Percentiles rank a stretch among this genome's conserved stretches.
phyloP scores from a whole-genome alignment of 2,888 invertebrate species.

The Melieria omissa region DNA sequence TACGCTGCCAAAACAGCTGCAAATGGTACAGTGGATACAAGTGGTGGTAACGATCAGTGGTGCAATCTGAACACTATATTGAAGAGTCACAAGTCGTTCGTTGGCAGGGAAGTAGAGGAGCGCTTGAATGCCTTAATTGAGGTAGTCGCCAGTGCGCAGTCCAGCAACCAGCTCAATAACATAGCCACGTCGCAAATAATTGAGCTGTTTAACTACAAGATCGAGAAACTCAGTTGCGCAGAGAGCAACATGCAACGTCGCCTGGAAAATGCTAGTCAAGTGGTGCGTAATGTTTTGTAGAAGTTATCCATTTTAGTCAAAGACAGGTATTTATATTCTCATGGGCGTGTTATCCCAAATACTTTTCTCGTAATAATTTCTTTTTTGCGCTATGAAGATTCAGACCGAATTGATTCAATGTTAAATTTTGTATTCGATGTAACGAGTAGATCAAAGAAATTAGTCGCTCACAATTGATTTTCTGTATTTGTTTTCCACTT shows the following conservation, averaged over 20 bases:
- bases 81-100: conserved; percentile 58
- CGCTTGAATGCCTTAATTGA: conserved; percentile 59
- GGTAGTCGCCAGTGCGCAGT: conserved; percentile 53
- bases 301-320: background rate
- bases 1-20: conserved; percentile 24
- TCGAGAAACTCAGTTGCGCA: conserved; percentile 56
- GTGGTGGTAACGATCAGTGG: conserved; percentile 52
- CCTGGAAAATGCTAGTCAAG: conserved; percentile 58
- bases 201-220: conserved; percentile 64
- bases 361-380: conserved; percentile 9
- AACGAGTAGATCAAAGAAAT: no score
- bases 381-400: background rate
- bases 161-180: conserved; percentile 59
- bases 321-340: no score
- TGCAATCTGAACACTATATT: conserved; percentile 61
- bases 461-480: no score
- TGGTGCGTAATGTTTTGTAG: conserved; percentile 43
- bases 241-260: conserved; percentile 56
- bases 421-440: no score
- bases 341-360: background rate
- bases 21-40: background rate
- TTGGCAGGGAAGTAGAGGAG: conserved; percentile 59
- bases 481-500: conserved; percentile 19
- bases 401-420: no score
- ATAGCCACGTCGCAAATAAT: conserved; percentile 63